Evolutionary conservation across 2,888 invertebrate genomes (phyloP).

Genomic region (Troides aeacus): DNA sequence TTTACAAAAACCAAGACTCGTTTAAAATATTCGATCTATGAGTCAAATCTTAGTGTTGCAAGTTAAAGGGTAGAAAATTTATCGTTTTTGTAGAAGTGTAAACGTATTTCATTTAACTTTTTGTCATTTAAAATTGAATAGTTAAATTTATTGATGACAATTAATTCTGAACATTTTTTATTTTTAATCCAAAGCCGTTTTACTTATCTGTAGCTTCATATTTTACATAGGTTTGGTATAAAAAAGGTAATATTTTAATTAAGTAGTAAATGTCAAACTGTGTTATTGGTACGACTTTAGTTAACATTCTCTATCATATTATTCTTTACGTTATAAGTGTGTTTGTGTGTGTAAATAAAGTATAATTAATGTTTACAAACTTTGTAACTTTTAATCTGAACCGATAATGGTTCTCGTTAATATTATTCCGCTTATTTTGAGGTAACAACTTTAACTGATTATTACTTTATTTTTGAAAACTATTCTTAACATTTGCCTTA

Average conservation of each 20-base stretch:
- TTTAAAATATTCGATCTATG: neutral
- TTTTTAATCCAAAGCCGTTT: neutral
- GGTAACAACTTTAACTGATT: neutral
- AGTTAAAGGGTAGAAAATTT: neutral
- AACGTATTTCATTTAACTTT: neutral
- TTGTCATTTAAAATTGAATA: neutral
- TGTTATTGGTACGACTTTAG: neutral
- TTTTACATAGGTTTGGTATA: neutral
- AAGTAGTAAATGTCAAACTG: neutral
- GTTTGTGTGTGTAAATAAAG: constrained; percentile 3
- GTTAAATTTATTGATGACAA: neutral
- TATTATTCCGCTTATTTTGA: neutral
- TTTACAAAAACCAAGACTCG: neutral
- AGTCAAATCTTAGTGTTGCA: constrained; percentile 1
- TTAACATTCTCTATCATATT: neutral
- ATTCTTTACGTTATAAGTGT: constrained; percentile 6
- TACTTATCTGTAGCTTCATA: neutral
- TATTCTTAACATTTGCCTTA: too few species aligned
- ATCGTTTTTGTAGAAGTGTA: neutral
- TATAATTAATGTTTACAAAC: constrained; percentile 9
- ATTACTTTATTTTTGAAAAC: too few species aligned
- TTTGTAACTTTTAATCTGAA: neutral
- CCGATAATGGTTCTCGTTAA: neutral
- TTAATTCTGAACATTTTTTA: neutral
- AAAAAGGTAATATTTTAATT: neutral